phyloP scores from a whole-genome alignment of 92 coral and sea anemone genomes.

The Diadumene lineata region DNA sequence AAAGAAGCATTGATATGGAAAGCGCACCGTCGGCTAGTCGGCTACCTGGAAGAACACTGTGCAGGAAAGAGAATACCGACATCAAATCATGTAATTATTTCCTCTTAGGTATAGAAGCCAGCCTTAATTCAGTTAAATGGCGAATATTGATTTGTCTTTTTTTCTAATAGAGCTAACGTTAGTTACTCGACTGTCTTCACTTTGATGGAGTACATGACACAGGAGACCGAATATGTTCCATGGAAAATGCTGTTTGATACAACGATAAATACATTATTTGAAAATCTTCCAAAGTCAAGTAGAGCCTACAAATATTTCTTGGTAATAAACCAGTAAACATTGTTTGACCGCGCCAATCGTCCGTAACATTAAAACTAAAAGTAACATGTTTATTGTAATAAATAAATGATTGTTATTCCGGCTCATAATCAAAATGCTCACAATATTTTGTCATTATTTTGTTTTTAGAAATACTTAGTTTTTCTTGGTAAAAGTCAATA shows the following conservation, averaged over 20 bases:
- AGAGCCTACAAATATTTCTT: conserved; percentile 45
- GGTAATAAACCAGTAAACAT: conserved; percentile 25
- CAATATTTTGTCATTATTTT: neutral
- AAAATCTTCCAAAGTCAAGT: conserved; percentile 52
- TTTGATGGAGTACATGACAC: neutral
- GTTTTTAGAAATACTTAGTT: conserved; percentile 63
- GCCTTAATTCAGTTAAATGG: neutral
- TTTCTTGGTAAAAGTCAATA: conserved; percentile 51
- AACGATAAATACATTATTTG: neutral
- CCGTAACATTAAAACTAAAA: too few species aligned
- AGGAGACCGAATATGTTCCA: conserved; percentile 45
- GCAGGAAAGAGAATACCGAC: too few species aligned
- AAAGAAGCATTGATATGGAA: too few species aligned
- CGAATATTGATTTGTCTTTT: neutral
- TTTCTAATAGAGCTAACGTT: conserved; percentile 38
- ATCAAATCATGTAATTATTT: too few species aligned
- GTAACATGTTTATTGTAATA: too few species aligned
- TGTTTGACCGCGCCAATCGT: too few species aligned
- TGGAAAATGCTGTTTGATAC: conserved; percentile 40
- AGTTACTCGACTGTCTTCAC: conserved; percentile 51
- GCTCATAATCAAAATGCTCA: too few species aligned
- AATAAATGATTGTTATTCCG: too few species aligned
- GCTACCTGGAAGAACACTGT: too few species aligned
- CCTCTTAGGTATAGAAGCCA: neutral
- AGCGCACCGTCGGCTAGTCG: too few species aligned